Evolutionary conservation across 2,797 vertebrate species (phyloP), one percentile per base, ranked within the genome.

Genomic region (Paguma larvata): DNA sequence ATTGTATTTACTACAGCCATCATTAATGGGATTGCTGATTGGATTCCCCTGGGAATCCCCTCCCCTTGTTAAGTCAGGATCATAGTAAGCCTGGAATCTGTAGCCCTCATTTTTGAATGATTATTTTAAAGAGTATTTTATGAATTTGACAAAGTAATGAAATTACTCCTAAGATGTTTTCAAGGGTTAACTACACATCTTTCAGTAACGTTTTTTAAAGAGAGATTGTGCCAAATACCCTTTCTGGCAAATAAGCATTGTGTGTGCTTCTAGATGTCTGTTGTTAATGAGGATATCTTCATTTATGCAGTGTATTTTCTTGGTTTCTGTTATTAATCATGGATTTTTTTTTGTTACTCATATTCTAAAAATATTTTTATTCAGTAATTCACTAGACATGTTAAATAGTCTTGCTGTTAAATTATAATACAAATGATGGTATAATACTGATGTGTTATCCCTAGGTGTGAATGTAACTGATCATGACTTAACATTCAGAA

Each of bases 391-490:
- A 62, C 38, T 85, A 79, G 59, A 8, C 65, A 53, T 93, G 30
- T 87, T 93, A 83, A 90, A 32, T 89, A 48, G 3, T 48, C 91
- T 94, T 95, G 14, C 46, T 89, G 25, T 88, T 89, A 96, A 89
- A 56, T 95, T 94, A 53, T 97, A 73, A 62, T 14, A 87, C 90
- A 56, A 85, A 77, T 62, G 51, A 77, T 98, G 92, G 62, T 34
- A 1, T 16, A 73, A 53, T 96, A 73, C 82, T 98, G 19, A 44
- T 89, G 13, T 96, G 51, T 97, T 96, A 53, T 95, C 1, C 82
- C 87, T 89, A 99, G 99, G 99, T 93, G 99, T 99, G 53, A 99
- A 99, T 94, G 99, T 99, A 90, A 99, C 99, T 5, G 99, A 99
- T 98, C 99, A 99, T 93, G 99, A 99, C 94, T 98, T 99, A 98